Evolutionary conservation across 2,888 invertebrate genomes (phyloP), one percentile per base, ranked within the genome.

Genomic region (Eueremaeus valkanovi): DNA sequence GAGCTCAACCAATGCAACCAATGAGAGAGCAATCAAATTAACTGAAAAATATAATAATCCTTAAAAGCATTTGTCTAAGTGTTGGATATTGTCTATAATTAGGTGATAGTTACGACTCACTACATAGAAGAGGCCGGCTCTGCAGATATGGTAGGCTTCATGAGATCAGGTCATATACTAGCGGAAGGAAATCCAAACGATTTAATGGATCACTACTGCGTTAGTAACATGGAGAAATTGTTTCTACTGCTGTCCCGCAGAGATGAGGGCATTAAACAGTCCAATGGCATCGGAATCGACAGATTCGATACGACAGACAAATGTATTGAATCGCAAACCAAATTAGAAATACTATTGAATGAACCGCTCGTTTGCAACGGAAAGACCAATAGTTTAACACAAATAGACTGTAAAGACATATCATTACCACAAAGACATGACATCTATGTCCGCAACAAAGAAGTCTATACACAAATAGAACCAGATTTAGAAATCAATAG

Each of bases 101-200:
- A 75, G 75, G 95, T 84, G 55, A 82, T 84, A 61, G 82, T 84
- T 73, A 84, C 95, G 79, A 92, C 95, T 82, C 92, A 96, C 88
- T 95, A 96, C 82, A 95, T 95, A 78, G 95, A 96, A 84, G 95
- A 96, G 85, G 95, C 95, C 31, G 78, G 83, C 29, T 82, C 83
- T 74, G 80, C 80, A 0, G 75, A 81, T 68, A 75, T 72, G 42
- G 95, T 95, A 83, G 96, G 95, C 77, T 85, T 96, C 80, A 95
- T 96, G 95, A 87, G 95, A 78, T 92, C 91, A 82, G 96, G 96
- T 0, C 88, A 91, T 75, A 86, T 96, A 73, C 85, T 96, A 80
- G 95, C 95, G 0, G 95, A 96, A 85, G 92, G 94, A 83, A 91
- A 90, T 21, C 95, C 95, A 0, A 89, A 89, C 18, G 77, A 78